Evolutionary conservation across 92 coral and sea anemone species (phyloP).

Genomic region (Virgularia gustaviana): DNA sequence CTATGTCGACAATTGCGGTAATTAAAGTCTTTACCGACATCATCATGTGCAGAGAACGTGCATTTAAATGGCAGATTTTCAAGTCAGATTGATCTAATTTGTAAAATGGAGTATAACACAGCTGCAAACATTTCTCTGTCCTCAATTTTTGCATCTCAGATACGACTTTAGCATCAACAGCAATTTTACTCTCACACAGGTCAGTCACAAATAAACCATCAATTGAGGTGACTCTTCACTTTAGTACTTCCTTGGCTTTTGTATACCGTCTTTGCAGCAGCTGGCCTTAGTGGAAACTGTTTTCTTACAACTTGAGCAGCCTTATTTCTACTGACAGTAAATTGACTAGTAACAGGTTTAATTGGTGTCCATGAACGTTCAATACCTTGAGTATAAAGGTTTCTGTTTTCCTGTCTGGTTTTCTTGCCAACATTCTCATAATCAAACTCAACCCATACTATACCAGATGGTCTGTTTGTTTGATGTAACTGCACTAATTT

Average conservation of each 20-base stretch:
- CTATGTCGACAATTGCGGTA: conserved; percentile 8
- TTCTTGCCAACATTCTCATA: no score
- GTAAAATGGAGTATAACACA: conserved; percentile 15
- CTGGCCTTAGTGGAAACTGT: conserved; percentile 46
- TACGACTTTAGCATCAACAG: conserved; percentile 7
- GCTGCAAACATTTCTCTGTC: conserved; percentile 24
- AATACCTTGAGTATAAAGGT: no score
- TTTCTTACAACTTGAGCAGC: no score
- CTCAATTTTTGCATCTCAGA: conserved; percentile 10
- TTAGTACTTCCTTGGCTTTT: conserved; percentile 50
- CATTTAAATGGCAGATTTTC: conserved; percentile 13
- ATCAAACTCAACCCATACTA: no score
- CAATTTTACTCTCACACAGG: conserved; percentile 64
- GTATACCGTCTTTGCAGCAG: conserved; percentile 44
- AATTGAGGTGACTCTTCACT: conserved; percentile 65
- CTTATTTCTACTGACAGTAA: no score
- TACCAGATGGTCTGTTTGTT: no score
- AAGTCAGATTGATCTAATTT: conserved; percentile 17
- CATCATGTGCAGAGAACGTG: conserved; percentile 31
- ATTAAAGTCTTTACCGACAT: conserved; percentile 11
- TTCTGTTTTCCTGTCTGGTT: no score
- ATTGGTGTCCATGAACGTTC: conserved; percentile 58
- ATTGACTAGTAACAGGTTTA: no score
- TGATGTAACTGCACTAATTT: no score
- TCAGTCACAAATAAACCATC: conserved; percentile 61